phyloP scores from a whole-genome alignment of 1,140 invertebrate genomes.

The Drosophila nigromelanica region DNA sequence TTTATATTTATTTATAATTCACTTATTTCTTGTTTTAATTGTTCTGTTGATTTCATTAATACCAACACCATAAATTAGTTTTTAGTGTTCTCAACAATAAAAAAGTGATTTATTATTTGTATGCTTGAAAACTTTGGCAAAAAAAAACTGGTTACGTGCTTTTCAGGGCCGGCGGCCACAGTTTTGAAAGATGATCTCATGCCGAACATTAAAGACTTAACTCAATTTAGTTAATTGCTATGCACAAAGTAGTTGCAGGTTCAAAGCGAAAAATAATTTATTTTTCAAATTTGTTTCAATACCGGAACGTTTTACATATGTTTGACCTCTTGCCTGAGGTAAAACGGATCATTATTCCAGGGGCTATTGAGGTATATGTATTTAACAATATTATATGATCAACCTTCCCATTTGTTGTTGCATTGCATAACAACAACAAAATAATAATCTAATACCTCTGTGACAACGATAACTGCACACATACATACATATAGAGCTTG shows the following conservation, averaged over 20 bases:
- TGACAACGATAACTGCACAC: conserved; percentile 20
- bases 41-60: not conserved
- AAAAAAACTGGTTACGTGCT: conserved; percentile 23
- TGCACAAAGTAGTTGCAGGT: conserved; percentile 35
- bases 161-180: conserved; percentile 18
- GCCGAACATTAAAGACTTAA: conserved; percentile 20
- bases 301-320: conserved; percentile 9
- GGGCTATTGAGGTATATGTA: not conserved
- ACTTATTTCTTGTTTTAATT: too few species aligned
- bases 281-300: conserved; percentile 5
- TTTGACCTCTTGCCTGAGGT: conserved; percentile 36
- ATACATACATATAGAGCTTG: conserved; percentile 22
- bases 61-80: not conserved
- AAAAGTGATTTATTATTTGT: not conserved
- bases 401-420: conserved; percentile 11
- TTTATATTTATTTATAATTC: too few species aligned
- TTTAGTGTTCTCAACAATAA: not conserved
- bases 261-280: conserved; percentile 45
- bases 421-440: conserved; percentile 7
- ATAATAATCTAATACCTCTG: conserved; percentile 22
- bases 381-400: conserved; percentile 2
- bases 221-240: conserved; percentile 32
- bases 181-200: conserved; percentile 52
- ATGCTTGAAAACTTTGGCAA: conserved; percentile 16
- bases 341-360: conserved; percentile 9